Base-by-base conservation (phyloP, 1,140 invertebrate genomes). In the Ceratosolen fusciceps region DNA sequence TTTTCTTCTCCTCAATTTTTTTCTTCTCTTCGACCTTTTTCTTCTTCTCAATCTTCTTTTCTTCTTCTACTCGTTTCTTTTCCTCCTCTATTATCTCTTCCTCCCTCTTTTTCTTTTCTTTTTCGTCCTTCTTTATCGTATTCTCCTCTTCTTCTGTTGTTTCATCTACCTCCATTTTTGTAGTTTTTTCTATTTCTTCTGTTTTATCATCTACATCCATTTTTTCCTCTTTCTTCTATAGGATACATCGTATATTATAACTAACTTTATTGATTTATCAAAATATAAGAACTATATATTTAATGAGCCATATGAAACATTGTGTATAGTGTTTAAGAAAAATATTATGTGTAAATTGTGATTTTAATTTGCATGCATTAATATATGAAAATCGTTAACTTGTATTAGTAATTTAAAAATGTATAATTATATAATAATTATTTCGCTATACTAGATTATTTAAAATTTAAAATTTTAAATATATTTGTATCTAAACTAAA, bases 1-100 rank as follows among this genome's bases (percentile, higher is more conserved):
- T 79, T 21, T 83, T 79, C 58, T 86, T 79, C 65, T 84, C 79
- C 78, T 83, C 82, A 29, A 74, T 60, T 39, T 78, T 86, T 86
- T 76, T 87, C 82, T 56, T 85, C 26, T 85, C 74, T 21, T 82
- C 52, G 39, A 77, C 75, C 49, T 84, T 80, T 16, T 82, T 77
- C 54, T 85, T 77, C 67, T 83, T 77, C 67, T 84, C 79, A 76
- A 81, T 83, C 34, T 77, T 67, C 74, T 74, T 84, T 84, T 60
- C 83, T 84, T 54, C 86, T 83, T 83, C 16, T 84, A 76, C 58
- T 82, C 86, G 89, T 78, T 90, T 90, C 81, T 91, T 86, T 81
- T 86, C 83, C 54, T 87, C 74, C 65, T 83, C 72, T 34, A 83
- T 72, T 39, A 85, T 83, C 78, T 86, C 83, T 83, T 86, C 86